Conservation (phyloP, 2,888 invertebrate species). For the Tryphoninae sp. region DNA sequence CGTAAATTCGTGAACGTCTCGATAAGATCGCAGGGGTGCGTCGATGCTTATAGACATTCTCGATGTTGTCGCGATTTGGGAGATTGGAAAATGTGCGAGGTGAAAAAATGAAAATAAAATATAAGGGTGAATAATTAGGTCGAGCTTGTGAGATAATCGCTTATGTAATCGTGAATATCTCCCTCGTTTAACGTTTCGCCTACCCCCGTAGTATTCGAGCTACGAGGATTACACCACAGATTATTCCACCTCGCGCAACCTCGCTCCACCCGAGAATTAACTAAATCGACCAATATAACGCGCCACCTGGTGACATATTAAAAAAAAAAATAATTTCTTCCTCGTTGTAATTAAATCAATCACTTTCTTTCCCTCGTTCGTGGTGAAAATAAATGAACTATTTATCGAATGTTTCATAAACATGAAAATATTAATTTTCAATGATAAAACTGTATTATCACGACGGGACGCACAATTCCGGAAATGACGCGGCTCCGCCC, state of each 20-base stretch:
- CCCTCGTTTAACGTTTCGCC: neutral
- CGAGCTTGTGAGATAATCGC: conserved; percentile 9
- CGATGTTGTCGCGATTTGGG: neutral
- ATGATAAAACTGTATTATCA: neutral
- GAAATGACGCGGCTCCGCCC: neutral
- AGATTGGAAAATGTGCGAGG: neutral
- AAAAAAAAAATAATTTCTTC: too few species aligned
- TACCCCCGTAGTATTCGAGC: neutral
- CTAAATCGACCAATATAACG: too few species aligned
- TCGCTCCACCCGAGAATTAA: too few species aligned
- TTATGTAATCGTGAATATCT: conserved; percentile 27
- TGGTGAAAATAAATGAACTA: too few species aligned
- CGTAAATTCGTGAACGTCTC: too few species aligned
- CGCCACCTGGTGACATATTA: too few species aligned
- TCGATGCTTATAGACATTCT: neutral
- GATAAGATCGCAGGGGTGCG: too few species aligned
- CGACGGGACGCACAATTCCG: neutral
- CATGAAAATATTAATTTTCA: neutral
- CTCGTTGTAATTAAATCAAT: too few species aligned
- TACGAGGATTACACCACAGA: neutral
- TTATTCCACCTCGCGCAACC: too few species aligned
- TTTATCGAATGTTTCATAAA: neutral
- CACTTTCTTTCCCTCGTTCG: too few species aligned
- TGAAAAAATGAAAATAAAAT: neutral
- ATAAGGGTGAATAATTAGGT: neutral